Percentiles rank a stretch among this genome's conserved stretches.
These are phyloP conservation scores for Aspidiotus destructor DNA, from an alignment of 2,888 invertebrate species.

Conservation along the genomic window DNA sequence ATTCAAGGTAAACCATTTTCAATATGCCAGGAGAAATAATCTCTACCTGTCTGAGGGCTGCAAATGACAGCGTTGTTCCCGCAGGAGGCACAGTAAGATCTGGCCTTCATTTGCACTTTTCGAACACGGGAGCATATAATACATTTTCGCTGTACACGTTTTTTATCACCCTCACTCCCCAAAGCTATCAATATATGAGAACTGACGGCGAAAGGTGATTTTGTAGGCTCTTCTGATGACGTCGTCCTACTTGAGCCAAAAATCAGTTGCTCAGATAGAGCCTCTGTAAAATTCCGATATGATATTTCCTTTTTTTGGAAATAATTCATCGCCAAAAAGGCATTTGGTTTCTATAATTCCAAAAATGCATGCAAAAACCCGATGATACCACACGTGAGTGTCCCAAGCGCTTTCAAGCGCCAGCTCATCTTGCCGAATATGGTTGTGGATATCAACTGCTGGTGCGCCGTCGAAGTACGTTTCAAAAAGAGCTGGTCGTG, in stretches of 20 bases:
- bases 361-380: background rate
- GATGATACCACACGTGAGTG: background rate
- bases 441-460: constrained; percentile 1
- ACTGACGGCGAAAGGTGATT: background rate
- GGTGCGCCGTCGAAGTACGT: constrained; percentile 2
- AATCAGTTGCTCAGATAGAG: background rate
- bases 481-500: background rate
- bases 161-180: background rate
- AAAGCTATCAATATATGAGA: background rate
- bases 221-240: background rate
- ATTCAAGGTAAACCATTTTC: background rate
- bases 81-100: background rate
- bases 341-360: constrained; percentile 1
- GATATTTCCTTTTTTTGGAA: too few species aligned
- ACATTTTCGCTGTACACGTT: background rate
- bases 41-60: background rate
- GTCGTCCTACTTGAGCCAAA: background rate
- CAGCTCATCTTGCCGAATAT: background rate
- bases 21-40: background rate
- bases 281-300: background rate
- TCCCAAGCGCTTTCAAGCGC: background rate
- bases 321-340: too few species aligned
- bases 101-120: background rate
- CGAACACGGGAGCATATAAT: background rate
- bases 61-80: background rate